Evolutionary conservation across 2,888 invertebrate genomes (phyloP), one percentile per base, ranked within the genome.

Genomic region (Macropis europaea): DNA sequence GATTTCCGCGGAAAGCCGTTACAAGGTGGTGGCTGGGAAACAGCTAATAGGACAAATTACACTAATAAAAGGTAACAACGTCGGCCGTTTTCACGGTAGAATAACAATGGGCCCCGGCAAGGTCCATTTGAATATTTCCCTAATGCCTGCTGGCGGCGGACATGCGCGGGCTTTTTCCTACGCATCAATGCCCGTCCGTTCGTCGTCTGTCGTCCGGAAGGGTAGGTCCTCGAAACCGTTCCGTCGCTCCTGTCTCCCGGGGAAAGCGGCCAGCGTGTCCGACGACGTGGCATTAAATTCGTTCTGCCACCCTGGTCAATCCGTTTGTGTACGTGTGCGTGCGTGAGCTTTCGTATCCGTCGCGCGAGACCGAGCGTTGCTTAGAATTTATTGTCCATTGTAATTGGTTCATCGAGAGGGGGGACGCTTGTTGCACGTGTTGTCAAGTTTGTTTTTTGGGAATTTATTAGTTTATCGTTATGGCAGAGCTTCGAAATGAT

Each of bases 11-110:
- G 66, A 71, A 61, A 72, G 68, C 77, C 82, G 82, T 81, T 76
- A 74, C 56, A 80, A 77, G 80, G 79, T 74, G 82, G 82, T 67
- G 72, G 72, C 68, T 82, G 84, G 83, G 82, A 86, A 86, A 84
- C 86, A 78, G 83, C 84, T 86, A 86, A 85, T 86, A 83, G 87
- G 85, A 87, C 85, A 84, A 88, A 87, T 88, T 87, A 86, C 86
- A 83, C 84, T 87, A 87, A 89, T 88, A 86, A 86, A 87, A 85
- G 86, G 84, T 85, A 88, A 88, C 86, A 86, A 84, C 86, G 83
- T 72, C 84, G 79, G 86, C 72, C 87, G 87, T 89, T 89, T 89
- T 89, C 87, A 89, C 88, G 88, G 85, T 88, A 89, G 88, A 89
- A 89, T 89, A 88, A 88, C 87, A 89, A 88, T 88, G 87, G 82